phyloP scores from a whole-genome alignment of 2,797 vertebrate species.

The Aphelocoma californica region DNA sequence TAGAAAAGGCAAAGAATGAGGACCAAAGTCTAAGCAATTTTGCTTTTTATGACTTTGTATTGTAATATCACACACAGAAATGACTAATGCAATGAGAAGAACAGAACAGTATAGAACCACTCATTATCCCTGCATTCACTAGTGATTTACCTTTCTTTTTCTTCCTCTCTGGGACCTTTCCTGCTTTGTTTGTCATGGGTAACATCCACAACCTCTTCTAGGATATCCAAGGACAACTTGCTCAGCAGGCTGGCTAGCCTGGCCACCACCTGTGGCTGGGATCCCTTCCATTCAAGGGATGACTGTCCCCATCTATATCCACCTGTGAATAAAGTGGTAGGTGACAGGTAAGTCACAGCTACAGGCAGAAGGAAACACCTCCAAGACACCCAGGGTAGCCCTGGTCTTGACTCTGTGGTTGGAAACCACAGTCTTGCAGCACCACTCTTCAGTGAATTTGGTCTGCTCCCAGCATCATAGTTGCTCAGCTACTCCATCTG shows the following conservation, averaged over 20 bases:
- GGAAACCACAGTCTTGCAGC: neutral
- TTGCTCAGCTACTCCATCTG: neutral
- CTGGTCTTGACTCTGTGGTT: neutral
- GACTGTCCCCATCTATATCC: neutral
- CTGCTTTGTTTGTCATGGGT: neutral
- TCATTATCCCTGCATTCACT: neutral
- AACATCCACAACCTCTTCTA: neutral
- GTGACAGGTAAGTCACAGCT: neutral
- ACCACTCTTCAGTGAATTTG: neutral
- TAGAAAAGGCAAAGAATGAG: neutral
- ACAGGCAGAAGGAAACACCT: neutral
- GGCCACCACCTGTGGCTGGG: neutral
- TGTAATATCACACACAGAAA: neutral
- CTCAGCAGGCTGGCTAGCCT: neutral
- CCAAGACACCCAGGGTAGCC: accelerated
- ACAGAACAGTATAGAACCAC: neutral
- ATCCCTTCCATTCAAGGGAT: neutral
- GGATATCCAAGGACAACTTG: neutral
- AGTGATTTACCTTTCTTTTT: neutral
- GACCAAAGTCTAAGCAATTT: neutral
- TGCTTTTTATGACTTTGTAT: neutral
- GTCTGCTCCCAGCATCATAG: neutral
- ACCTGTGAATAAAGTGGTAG: neutral
- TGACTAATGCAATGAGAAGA: neutral
- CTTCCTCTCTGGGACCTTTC: neutral